Conservation (phyloP, 2,113 vertebrate genomes). For the Pteropus alecto region DNA sequence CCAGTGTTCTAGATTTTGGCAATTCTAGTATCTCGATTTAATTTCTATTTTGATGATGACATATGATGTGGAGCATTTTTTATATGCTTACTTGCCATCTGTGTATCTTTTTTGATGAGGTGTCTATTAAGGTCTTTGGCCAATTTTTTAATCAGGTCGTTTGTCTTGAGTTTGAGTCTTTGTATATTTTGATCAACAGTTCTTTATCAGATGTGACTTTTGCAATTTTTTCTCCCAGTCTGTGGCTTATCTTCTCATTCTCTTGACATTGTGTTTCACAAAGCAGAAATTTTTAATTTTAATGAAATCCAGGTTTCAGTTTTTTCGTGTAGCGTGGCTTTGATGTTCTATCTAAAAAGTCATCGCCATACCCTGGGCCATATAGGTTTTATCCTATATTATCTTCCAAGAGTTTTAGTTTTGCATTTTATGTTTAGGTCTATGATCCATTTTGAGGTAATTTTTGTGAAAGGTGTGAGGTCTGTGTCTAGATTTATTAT, state of each 20-base stretch:
- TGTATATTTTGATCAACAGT: not conserved
- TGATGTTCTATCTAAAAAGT: not conserved
- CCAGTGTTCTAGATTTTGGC: not conserved
- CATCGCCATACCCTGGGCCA: not conserved
- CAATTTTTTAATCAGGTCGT: not conserved
- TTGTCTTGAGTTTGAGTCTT: not conserved
- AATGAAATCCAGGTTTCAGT: not conserved
- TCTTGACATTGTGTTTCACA: not conserved
- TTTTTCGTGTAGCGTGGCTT: not conserved
- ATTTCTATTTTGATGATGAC: not conserved
- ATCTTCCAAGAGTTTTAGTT: not conserved
- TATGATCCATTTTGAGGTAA: not conserved
- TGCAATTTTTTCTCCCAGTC: not conserved
- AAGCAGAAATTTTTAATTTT: not conserved
- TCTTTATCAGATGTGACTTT: not conserved
- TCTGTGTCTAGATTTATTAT: not conserved
- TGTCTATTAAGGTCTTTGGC: not conserved
- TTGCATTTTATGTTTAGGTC: not conserved
- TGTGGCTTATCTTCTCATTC: not conserved
- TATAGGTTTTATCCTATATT: not conserved
- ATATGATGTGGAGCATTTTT: not conserved
- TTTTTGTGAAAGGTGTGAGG: not conserved
- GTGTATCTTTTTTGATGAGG: not conserved
- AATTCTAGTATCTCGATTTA: not conserved
- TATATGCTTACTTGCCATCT: not conserved